A percentile compares a stretch with the other conserved stretches of the same genome.
Evolutionary conservation across 2,888 invertebrate species (phyloP).

Genomic region (Drosophila aldrichi): DNA sequence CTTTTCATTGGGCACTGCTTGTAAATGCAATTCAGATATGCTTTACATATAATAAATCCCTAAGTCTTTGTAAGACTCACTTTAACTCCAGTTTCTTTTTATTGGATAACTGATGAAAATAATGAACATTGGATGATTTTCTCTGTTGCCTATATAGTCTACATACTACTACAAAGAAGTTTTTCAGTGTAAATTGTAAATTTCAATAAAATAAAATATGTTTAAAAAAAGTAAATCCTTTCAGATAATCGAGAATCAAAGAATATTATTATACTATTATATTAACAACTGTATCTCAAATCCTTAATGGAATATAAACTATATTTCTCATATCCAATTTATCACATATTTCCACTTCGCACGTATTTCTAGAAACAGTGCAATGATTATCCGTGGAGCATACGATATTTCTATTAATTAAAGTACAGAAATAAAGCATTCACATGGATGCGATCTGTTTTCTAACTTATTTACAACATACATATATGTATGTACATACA

Average conservation of each 20-base stretch:
- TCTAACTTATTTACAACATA: not conserved
- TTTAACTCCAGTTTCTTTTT: no score
- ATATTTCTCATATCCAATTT: not conserved
- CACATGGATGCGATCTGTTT: conserved; percentile 24
- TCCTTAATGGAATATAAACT: not conserved
- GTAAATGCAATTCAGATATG: not conserved
- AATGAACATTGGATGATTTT: no score
- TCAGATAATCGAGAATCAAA: no score
- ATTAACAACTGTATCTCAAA: no score
- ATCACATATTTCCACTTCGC: not conserved
- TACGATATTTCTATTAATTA: conserved; percentile 33
- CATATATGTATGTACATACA: not conserved
- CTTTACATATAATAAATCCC: not conserved
- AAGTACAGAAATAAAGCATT: conserved; percentile 5
- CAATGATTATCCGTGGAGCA: conserved; percentile 1
- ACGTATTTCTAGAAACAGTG: conserved; percentile 3
- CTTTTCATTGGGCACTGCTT: conserved; percentile 4
- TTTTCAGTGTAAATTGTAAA: no score
- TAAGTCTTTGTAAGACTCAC: not conserved
- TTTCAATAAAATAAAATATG: no score
- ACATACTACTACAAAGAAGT: no score
- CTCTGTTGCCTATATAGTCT: no score
- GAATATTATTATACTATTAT: no score
- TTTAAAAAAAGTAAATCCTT: no score
- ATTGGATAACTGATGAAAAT: no score